Base-by-base conservation (phyloP, 2,888 invertebrate species). In the Deilephila elpenor region DNA sequence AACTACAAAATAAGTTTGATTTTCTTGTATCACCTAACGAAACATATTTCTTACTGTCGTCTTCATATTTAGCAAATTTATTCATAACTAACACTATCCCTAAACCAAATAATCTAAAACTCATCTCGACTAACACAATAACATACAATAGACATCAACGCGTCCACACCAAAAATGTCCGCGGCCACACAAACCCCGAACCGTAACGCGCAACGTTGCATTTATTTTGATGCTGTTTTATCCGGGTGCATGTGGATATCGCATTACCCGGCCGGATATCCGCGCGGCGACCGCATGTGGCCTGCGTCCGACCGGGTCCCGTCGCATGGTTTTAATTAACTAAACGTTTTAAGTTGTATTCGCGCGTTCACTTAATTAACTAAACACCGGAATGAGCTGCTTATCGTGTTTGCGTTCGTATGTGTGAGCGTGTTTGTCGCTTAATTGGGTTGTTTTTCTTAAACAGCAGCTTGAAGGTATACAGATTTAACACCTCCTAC, bases 261-360 rank as follows among this genome's bases (percentile, higher is more conserved):
- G 25, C 53, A 29, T 53, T 34, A 62, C 44, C 62, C 53, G 4
- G 19, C 29, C 70, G 72, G 74, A 70, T 29, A 53, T 72, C 53
- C 70, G 60, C 61, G 59, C 8, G 60, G 71, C 61, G 25, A 25
- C 70, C 72, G 72, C 60, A 72, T 56, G 72, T 70, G 72, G 74
- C 67, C 70, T 17, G 20, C 37, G 59, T 72, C 59, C 25, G 53
- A 70, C 51, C 14, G 14, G 44, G 44, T 25, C 44, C 44, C 8
- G 44, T 29, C 25, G 56, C 56, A 17, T 53, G 60, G 53, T 74
- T 74, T 72, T 74, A 72, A 74, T 74, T 72, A 72, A 72, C 74
- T 53, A 70, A 74, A 74, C 70, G 72, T 32, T 71, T 59, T 37
- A 37, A 73, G 20, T 67, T 67, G 59, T 73, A 37, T 67, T 59